A percentile compares a stretch with the other conserved stretches of the same genome.
These are phyloP conservation scores for Pogonophryne albipinna DNA, from an alignment of 2,797 vertebrate species.

Conservation along the genomic window DNA sequence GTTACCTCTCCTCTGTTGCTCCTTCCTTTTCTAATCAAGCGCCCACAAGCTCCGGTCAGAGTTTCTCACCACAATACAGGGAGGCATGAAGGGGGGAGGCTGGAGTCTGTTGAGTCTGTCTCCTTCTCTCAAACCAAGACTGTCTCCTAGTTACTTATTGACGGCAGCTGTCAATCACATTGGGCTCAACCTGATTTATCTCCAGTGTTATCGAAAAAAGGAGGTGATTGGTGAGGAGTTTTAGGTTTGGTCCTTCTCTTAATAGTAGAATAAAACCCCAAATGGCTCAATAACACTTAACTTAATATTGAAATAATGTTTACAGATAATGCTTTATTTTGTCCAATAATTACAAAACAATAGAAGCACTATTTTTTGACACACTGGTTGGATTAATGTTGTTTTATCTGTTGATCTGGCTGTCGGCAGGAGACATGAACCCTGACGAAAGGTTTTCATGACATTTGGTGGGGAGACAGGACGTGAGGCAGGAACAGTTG, in stretches of 20 bases:
- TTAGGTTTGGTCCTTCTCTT: not conserved
- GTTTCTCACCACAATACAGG: slow-evolving; percentile 75
- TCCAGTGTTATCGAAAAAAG: not conserved
- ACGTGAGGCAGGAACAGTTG: slow-evolving; percentile 34
- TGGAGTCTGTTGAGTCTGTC: slow-evolving; percentile 57
- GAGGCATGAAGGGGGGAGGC: slow-evolving; percentile 47
- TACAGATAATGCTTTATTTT: slow-evolving; percentile 3
- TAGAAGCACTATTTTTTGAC: slow-evolving; percentile 13
- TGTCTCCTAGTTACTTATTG: slow-evolving; percentile 43
- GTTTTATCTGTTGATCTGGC: slow-evolving; percentile 26
- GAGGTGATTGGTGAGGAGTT: slow-evolving; percentile 37
- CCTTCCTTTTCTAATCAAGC: slow-evolving; percentile 73
- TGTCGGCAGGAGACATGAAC: slow-evolving; percentile 19
- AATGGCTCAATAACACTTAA: not conserved
- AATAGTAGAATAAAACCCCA: not conserved
- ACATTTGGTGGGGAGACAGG: slow-evolving; percentile 25
- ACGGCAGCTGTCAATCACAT: slow-evolving; percentile 62
- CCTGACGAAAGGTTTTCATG: slow-evolving; percentile 23
- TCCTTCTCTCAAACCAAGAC: slow-evolving; percentile 34
- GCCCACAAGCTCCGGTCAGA: slow-evolving; percentile 61
- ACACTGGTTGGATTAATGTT: slow-evolving; percentile 22
- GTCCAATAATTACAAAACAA: not conserved
- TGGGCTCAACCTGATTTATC: slow-evolving; percentile 23
- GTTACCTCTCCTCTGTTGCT: slow-evolving; percentile 66
- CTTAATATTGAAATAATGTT: not conserved